Conservation (phyloP, 2,888 invertebrate genomes). For the Trimorus sp. region DNA sequence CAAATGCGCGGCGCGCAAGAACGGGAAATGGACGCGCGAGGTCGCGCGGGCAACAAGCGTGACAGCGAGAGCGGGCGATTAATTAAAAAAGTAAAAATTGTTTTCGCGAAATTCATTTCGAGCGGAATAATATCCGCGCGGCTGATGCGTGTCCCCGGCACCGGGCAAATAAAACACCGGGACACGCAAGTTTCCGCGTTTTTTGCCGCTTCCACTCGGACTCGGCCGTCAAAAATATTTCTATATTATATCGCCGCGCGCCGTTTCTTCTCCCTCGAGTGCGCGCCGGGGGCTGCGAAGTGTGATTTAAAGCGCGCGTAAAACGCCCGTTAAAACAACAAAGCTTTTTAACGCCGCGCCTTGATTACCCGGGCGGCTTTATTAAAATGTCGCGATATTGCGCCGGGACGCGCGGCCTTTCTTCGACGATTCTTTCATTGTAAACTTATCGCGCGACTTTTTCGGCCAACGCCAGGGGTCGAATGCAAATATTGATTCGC, state of each 20-base stretch:
- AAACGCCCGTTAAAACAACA: conserved; percentile 81
- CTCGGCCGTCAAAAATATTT: conserved; percentile 79
- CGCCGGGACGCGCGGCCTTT: conserved; percentile 53
- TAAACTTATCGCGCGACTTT: conserved; percentile 24
- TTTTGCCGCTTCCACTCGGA: conserved; percentile 76
- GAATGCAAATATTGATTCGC: conserved; percentile 14
- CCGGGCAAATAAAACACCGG: conserved; percentile 66
- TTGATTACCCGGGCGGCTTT: conserved; percentile 81
- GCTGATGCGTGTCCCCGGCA: conserved; percentile 76
- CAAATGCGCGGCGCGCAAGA: conserved; percentile 41
- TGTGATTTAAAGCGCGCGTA: conserved; percentile 80
- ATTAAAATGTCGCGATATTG: conserved; percentile 80
- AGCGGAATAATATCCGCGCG: conserved; percentile 81
- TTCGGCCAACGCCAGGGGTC: not conserved
- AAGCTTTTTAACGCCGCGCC: conserved; percentile 79
- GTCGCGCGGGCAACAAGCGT: conserved; percentile 64
- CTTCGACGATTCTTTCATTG: conserved; percentile 52
- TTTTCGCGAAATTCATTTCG: conserved; percentile 81
- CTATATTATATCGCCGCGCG: conserved; percentile 74
- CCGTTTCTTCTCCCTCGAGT: conserved; percentile 59
- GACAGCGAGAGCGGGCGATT: conserved; percentile 75
- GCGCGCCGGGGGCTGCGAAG: conserved; percentile 70
- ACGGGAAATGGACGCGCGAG: conserved; percentile 48
- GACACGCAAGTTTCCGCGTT: conserved; percentile 77
- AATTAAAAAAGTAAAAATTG: conserved; percentile 82